Conservation (phyloP, 2,113 vertebrate species). For the Solea senegalensis region DNA sequence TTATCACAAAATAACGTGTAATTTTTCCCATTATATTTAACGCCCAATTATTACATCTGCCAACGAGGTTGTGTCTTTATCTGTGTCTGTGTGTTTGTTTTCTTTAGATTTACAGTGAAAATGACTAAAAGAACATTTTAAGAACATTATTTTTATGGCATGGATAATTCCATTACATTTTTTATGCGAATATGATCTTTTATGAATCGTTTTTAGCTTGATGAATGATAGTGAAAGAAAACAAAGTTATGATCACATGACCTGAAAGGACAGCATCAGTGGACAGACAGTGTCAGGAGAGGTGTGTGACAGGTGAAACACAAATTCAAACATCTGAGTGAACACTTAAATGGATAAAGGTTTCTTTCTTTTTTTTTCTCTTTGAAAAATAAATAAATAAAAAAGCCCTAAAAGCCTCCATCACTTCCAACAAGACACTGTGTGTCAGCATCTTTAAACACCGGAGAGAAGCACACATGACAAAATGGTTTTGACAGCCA, state of each 20-base stretch:
- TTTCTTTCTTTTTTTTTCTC: too few species aligned
- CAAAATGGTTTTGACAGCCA: conserved; percentile 87
- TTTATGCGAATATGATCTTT: too few species aligned
- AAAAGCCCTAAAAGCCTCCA: conserved; percentile 79
- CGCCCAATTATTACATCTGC: too few species aligned
- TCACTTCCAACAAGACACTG: conserved; percentile 79
- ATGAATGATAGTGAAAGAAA: conserved; percentile 1
- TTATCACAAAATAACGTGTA: too few species aligned
- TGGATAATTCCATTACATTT: too few species aligned
- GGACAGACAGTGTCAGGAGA: conserved; percentile 57
- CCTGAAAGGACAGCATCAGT: conserved; percentile 46
- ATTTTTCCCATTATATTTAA: too few species aligned
- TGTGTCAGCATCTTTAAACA: conserved; percentile 83
- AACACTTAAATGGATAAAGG: conserved; percentile 74
- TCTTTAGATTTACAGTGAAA: too few species aligned
- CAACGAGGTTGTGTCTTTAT: too few species aligned
- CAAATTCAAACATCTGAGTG: conserved; percentile 68
- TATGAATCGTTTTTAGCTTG: not conserved
- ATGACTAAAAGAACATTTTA: too few species aligned
- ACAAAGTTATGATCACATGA: conserved; percentile 47
- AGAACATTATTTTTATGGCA: too few species aligned
- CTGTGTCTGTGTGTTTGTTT: too few species aligned
- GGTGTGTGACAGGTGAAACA: conserved; percentile 67
- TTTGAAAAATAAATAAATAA: conserved; percentile 3
- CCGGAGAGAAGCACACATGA: conserved; percentile 80